phyloP scores from a whole-genome alignment of 2,888 invertebrate species.

The Xestia xanthographa region DNA sequence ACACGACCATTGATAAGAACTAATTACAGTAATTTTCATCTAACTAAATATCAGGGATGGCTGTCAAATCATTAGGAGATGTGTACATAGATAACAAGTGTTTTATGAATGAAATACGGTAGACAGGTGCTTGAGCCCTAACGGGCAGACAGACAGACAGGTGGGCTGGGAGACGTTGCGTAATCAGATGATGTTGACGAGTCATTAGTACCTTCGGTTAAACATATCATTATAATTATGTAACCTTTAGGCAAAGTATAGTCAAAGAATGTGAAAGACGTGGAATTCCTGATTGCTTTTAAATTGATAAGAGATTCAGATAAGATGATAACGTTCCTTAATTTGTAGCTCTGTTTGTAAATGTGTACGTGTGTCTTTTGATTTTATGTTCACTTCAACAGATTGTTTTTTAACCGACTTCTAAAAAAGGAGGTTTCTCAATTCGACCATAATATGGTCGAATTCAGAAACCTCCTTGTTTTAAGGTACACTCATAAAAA shows the following conservation, averaged over 20 bases:
- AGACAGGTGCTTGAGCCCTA: conserved; percentile 16
- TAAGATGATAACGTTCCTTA: conserved; percentile 20
- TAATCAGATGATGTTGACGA: conserved; percentile 17
- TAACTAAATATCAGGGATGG: conserved; percentile 8
- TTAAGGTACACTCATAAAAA: too few species aligned
- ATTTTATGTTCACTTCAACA: not conserved
- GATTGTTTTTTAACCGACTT: not conserved
- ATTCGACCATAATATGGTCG: too few species aligned
- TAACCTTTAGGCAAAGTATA: not conserved
- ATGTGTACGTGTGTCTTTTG: not conserved
- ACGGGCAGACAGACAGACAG: conserved; percentile 14
- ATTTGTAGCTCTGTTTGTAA: not conserved
- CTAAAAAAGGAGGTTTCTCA: too few species aligned
- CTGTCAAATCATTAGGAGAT: conserved; percentile 34
- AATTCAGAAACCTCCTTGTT: too few species aligned
- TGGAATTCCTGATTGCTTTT: not conserved
- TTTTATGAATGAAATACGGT: conserved; percentile 16
- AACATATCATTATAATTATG: conserved; percentile 27
- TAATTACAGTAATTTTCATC: conserved; percentile 27
- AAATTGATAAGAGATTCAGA: conserved; percentile 20
- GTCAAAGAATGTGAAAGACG: conserved; percentile 17
- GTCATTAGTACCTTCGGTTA: conserved; percentile 21
- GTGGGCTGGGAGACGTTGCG: not conserved
- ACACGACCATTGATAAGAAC: conserved; percentile 11
- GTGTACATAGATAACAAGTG: conserved; percentile 17